Base-by-base conservation (phyloP, 1,140 invertebrate genomes). In the Panagrolaimus sp. region DNA sequence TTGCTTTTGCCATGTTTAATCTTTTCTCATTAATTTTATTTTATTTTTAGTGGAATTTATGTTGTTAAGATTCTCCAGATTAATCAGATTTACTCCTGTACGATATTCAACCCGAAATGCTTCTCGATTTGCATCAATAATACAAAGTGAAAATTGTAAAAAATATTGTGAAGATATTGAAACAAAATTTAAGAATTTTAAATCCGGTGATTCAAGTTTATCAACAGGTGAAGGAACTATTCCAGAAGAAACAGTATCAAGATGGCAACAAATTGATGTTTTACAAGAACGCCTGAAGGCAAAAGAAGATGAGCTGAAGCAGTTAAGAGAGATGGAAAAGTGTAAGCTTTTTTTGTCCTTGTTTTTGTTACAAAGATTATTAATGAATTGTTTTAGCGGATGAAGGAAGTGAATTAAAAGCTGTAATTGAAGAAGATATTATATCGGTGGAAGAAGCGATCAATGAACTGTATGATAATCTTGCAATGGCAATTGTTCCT, bases 401-500 rank as follows among this genome's bases (percentile, higher is more conserved):
- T 43, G 71, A 26, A 12, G 67, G 65, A 44, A 43, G 21, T 10
- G 52, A 58, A 24, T 12, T 69, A n/a, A 69, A 68, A 43, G 63
- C 66, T 55, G 48, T 3, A 10, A 71, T 73, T 1, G 65, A 74
- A 47, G 58, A 43, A 17, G 45, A 76, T n/a, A 43, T 43, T n/a
- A 58, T 67, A 14, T 43, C 65, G 1, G 12, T 72, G 6, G 63
- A 69, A 14, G 48, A 66, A 26, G 44, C 32, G 21, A 24, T 78
- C 14, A 26, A 69, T 26, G 73, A 77, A 9, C 10, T 17, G 14
- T 43, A 14, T 1, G 38, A 46, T 45, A 14, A 26, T 43, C 24
- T 73, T 28, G 71, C 69, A 12, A n/a, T 43, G 32, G 46, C 55
- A 14, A 75, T 75, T 28, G 76, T 78, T 24, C 73, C 69, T 6